Percentiles rank a stretch among this genome's conserved stretches.
phyloP scores from a whole-genome alignment of 2,113 vertebrate genomes.

The Oxyruncus cristatus region DNA sequence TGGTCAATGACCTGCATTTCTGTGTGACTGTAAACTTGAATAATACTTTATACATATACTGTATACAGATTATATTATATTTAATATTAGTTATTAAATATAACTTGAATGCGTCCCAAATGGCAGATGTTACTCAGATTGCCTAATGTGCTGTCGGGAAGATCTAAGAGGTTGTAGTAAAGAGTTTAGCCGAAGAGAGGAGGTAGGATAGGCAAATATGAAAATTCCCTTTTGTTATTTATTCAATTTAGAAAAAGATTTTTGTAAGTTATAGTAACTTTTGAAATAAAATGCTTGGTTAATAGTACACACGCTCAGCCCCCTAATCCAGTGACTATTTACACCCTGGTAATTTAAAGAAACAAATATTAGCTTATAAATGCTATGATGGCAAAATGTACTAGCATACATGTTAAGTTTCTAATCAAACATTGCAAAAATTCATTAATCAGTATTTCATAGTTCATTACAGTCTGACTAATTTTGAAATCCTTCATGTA shows the following conservation, averaged over 20 bases:
- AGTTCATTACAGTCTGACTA: constrained; percentile 87
- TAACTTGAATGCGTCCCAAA: neutral
- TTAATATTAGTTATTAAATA: neutral
- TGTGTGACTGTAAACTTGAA: neutral
- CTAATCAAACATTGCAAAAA: constrained; percentile 83
- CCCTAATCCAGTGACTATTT: constrained; percentile 12
- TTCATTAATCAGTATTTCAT: constrained; percentile 89
- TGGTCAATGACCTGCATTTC: neutral
- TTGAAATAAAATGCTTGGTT: neutral
- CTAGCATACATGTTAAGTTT: constrained; percentile 74
- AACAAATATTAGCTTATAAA: constrained; percentile 56
- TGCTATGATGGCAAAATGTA: constrained; percentile 51
- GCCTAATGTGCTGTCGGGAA: neutral
- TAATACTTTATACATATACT: neutral
- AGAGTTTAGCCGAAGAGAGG: neutral
- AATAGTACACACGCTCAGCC: neutral
- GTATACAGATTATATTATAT: neutral
- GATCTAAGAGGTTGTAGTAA: neutral
- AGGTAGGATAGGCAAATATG: neutral
- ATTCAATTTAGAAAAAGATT: neutral
- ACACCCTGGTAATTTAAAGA: constrained; percentile 6
- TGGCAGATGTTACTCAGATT: neutral
- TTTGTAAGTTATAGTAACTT: neutral
- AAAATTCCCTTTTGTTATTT: neutral
- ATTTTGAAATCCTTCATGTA: constrained; percentile 87